Base-by-base conservation (phyloP, 2,113 vertebrate genomes). In the Epinephelus moara region DNA sequence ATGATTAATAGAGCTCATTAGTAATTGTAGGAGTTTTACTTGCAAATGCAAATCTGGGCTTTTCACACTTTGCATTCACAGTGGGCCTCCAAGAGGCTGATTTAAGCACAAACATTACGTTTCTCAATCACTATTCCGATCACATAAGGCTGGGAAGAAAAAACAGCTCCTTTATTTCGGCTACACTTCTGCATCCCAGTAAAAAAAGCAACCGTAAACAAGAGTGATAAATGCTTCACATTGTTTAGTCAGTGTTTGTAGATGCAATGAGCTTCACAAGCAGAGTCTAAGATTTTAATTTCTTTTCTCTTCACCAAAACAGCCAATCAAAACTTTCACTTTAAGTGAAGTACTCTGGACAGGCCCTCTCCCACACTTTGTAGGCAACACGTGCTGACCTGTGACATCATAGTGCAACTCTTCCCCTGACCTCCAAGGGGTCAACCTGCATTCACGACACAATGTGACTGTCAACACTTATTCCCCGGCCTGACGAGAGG, bases 401-500 rank as follows among this genome's bases (percentile, higher is more conserved):
- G 81, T 89, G 91, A 90, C 86, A 86, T 91, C 90, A 91, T 70
- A 64, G 67, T 66, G 53, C 77, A 85, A 42, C 82, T 81, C 81
- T 80, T 73, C 74, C 68, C 60, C 67, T 80, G 80, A 88, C 82
- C 88, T 70, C 82, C 25, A 3, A 4, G 62, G 37, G 72, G 66
- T 87, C 85, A 78, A 62, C 50, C 57, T 78, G 71, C 80, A 72
- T 86, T 84, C 82, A 79, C 18, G 1, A 45, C 66, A 85, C 87
- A 89, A 85, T 85, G 76, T 13, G 82, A 73, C 85, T 92, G 92
- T 92, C 89, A 92, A 80, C 71, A 45, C 85, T 87, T 80, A 81
- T 91, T 90, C 70, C 67, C 59, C 5, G 14, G 74, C 70, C 78
- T 70, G 74, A 71, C 17, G 69, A 70, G 75, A 82, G 84, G 55